Evolutionary conservation across 1,140 invertebrate genomes (phyloP), one percentile per base, ranked within the genome.

Genomic region (Micrasema minimum): DNA sequence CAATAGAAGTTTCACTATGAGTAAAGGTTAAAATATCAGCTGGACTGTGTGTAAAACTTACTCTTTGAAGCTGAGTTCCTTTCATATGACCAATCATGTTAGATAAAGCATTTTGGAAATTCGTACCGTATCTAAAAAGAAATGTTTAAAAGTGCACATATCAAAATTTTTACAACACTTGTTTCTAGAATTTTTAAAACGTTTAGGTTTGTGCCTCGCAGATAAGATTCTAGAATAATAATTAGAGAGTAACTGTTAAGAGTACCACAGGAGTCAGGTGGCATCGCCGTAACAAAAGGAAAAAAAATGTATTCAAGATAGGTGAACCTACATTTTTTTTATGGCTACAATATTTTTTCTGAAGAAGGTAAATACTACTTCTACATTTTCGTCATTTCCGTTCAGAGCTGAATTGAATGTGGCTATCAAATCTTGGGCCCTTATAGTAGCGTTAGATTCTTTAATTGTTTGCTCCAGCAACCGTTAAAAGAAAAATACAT

Each of bases 321-420:
- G n/a, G n/a, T n/a, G 18, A 23, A 51, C 82, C 80, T 77, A 86
- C 83, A 80, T 78, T 5, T 76, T 37, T 20, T 76, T 61, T 22
- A 87, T 82, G n/a, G 76, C 41, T 0, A 62, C 22, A n/a, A 80
- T 75, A 68, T 81, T 76, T 1, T 72, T 37, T 45, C 75, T 46
- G 14, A 88, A 74, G 62, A 87, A 87, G 7, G 50, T 26, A 16
- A 69, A 71, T 7, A 62, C 61, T 12, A 38, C 11, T 23, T 50
- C 66, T 31, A 67, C 45, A 67, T 75, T 75, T 57, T 66, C 50
- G 2, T 41, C 12, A 35, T 75, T 75, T 43, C 73, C 69, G 16
- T 14, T 69, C 7, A 75, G 45, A n/a, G 38, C 66, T 2, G 69
- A 72, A 67, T 72, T 74, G 48, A 72, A 70, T 9, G 53, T 53